phyloP scores from a whole-genome alignment of 2,888 invertebrate genomes.

The Acronicta aceris region DNA sequence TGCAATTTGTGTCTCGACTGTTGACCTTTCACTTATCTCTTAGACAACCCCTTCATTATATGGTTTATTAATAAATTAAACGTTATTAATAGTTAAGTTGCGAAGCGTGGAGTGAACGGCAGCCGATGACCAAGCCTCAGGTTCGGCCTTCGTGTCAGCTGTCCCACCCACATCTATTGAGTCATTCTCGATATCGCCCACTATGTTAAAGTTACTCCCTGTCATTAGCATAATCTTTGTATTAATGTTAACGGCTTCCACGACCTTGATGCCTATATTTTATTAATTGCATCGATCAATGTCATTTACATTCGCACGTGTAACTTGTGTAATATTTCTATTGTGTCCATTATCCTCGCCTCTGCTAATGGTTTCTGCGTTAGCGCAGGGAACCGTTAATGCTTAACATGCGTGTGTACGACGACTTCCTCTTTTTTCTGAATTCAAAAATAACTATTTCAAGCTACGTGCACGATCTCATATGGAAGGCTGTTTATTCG shows the following conservation, averaged over 20 bases:
- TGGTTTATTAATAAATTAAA: slow-evolving; percentile 39
- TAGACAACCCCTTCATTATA: slow-evolving; percentile 40
- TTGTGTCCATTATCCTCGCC: slow-evolving; percentile 9
- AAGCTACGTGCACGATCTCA: slow-evolving; percentile 29
- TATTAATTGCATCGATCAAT: slow-evolving; percentile 57
- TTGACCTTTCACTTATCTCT: slow-evolving; percentile 55
- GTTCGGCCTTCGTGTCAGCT: slow-evolving; percentile 74
- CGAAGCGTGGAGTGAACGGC: slow-evolving; percentile 61
- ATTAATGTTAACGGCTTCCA: slow-evolving; percentile 73
- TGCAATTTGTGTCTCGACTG: slow-evolving; percentile 43
- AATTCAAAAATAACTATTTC: slow-evolving; percentile 42
- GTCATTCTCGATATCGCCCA: slow-evolving; percentile 77
- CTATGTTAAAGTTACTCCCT: slow-evolving; percentile 63
- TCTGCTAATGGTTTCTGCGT: slow-evolving; percentile 22
- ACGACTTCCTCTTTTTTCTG: slow-evolving; percentile 32
- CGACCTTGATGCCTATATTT: slow-evolving; percentile 75
- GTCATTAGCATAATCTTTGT: slow-evolving; percentile 78
- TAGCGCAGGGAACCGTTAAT: slow-evolving; percentile 29
- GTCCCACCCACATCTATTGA: slow-evolving; percentile 80
- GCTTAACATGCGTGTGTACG: slow-evolving; percentile 23
- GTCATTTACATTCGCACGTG: slow-evolving; percentile 44
- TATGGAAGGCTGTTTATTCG: slow-evolving; percentile 46
- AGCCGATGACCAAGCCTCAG: slow-evolving; percentile 76
- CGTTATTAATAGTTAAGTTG: slow-evolving; percentile 45
- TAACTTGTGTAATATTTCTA: slow-evolving; percentile 13